Evolutionary conservation across 2,113 vertebrate species (phyloP).

Genomic region (Nerophis lumbriciformis): DNA sequence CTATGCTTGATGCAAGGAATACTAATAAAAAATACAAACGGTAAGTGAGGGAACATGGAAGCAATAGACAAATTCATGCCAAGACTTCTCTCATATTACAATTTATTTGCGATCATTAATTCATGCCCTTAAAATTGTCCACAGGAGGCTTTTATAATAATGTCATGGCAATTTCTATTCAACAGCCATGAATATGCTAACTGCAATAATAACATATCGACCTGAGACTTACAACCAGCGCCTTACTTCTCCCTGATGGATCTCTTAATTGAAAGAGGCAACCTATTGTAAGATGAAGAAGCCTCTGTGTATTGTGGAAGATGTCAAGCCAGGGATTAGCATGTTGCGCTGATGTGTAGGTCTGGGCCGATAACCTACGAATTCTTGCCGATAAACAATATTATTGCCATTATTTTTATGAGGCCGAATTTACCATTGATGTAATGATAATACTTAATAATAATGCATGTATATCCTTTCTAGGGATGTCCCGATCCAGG

Average conservation of each 20-base stretch:
- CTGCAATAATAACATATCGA: neutral
- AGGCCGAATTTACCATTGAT: too few species aligned
- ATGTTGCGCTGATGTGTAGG: neutral
- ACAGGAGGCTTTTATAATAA: neutral
- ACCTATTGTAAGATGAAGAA: too few species aligned
- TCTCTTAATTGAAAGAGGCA: too few species aligned
- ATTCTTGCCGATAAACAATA: neutral
- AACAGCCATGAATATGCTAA: neutral
- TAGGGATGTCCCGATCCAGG: too few species aligned
- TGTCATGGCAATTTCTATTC: neutral
- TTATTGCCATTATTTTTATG: too few species aligned
- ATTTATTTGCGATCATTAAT: constrained; percentile 21
- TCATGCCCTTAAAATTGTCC: constrained; percentile 20
- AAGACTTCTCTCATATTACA: neutral
- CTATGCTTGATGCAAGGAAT: constrained; percentile 17
- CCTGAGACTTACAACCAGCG: neutral
- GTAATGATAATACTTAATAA: too few species aligned
- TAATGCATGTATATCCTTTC: too few species aligned
- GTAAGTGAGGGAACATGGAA: constrained; percentile 6
- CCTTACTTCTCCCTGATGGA: too few species aligned
- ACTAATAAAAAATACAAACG: constrained; percentile 22
- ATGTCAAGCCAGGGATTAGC: neutral
- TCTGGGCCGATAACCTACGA: neutral
- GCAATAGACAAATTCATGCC: neutral
- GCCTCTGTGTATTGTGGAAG: neutral